phyloP scores from a whole-genome alignment of 2,113 vertebrate genomes.

The Aix galericulata region DNA sequence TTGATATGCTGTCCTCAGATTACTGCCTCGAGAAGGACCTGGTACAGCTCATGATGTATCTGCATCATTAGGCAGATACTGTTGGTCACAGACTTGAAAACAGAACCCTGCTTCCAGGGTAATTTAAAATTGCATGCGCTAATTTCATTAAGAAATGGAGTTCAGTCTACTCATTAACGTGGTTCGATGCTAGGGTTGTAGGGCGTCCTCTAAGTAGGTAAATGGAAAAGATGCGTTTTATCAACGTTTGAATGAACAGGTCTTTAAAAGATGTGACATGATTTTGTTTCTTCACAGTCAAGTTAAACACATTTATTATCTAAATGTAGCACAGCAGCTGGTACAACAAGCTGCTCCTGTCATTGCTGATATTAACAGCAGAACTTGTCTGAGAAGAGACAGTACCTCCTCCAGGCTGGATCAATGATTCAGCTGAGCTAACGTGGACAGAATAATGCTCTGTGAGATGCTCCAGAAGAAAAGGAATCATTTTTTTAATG shows the following conservation, averaged over 20 bases:
- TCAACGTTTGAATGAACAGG: neutral
- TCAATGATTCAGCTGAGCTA: neutral
- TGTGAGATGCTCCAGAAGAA: neutral
- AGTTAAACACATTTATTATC: constrained; percentile 59
- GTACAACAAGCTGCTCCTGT: constrained; percentile 39
- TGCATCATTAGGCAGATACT: constrained; percentile 12
- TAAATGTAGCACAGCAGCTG: constrained; percentile 28
- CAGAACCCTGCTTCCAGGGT: neutral
- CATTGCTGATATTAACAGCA: neutral
- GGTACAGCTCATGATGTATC: neutral
- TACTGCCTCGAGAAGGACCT: neutral
- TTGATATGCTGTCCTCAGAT: neutral
- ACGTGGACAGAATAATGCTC: neutral
- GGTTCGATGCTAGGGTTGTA: neutral
- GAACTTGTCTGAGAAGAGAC: neutral
- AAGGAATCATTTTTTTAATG: neutral
- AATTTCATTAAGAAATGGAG: constrained; percentile 20
- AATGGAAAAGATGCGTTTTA: neutral
- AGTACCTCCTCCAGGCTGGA: constrained; percentile 3
- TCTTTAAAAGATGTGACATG: neutral
- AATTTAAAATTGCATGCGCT: neutral
- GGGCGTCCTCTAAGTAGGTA: neutral
- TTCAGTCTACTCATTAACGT: neutral
- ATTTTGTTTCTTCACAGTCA: neutral
- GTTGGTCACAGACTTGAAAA: neutral